These are phyloP conservation scores for Sebastes schlegelii DNA, from an alignment of 2,113 vertebrate genomes.

Conservation along the genomic window DNA sequence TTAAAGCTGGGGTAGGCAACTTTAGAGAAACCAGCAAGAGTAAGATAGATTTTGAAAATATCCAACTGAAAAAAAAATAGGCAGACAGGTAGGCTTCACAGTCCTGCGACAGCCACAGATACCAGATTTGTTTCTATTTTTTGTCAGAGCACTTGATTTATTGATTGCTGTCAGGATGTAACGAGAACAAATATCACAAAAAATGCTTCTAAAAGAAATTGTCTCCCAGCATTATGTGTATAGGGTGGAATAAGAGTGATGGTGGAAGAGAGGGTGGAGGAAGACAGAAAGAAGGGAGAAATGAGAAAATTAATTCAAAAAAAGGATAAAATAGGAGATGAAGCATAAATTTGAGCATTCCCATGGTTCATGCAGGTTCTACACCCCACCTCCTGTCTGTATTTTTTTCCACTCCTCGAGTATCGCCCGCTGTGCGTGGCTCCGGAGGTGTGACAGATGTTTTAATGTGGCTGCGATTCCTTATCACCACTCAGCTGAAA, in stretches of 20 bases:
- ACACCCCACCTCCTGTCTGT: background rate
- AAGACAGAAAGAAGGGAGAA: background rate
- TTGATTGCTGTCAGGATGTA: background rate
- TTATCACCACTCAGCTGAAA: slow-evolving; percentile 77
- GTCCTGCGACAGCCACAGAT: too few species aligned
- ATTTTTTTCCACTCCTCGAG: background rate
- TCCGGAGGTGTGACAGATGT: slow-evolving; percentile 74
- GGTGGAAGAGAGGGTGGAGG: background rate
- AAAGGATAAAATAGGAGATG: background rate
- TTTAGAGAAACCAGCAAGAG: too few species aligned
- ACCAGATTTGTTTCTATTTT: too few species aligned
- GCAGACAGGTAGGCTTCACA: too few species aligned
- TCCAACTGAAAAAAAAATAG: too few species aligned
- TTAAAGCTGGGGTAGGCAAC: too few species aligned
- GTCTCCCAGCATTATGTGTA: background rate
- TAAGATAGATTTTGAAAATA: too few species aligned
- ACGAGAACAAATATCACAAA: background rate
- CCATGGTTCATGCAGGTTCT: background rate
- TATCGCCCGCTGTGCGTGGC: slow-evolving; percentile 17
- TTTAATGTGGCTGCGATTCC: slow-evolving; percentile 70
- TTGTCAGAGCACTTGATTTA: background rate
- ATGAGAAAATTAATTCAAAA: background rate
- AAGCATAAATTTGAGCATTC: background rate
- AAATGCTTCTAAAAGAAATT: background rate
- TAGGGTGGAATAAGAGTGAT: background rate